Percentiles rank a stretch among this genome's conserved stretches.
These are phyloP conservation scores for Chloroceryle aenea DNA, from an alignment of 2,113 vertebrate species.

Conservation along the genomic window DNA sequence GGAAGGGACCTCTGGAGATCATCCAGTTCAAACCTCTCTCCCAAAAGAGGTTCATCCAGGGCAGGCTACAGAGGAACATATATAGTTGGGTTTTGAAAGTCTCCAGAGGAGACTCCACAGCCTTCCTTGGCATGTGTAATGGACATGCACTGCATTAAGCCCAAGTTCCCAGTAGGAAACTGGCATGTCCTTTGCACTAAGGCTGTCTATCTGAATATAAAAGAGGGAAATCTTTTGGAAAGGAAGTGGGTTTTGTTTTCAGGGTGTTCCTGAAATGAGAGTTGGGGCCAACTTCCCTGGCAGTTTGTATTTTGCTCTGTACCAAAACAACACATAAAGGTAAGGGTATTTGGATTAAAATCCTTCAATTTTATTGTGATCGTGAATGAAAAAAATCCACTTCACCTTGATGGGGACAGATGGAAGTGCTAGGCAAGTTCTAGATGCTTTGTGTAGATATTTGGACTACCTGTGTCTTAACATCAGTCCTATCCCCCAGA, in stretches of 20 bases:
- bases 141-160: background rate
- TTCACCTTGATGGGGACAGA: background rate
- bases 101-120: too few species aligned
- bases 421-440: background rate
- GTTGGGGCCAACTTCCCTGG: background rate
- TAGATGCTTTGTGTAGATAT: background rate
- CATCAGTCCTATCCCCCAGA: background rate
- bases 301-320: background rate
- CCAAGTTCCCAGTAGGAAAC: background rate
- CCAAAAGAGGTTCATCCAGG: too few species aligned
- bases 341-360: background rate
- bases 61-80: too few species aligned
- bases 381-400: background rate
- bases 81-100: too few species aligned
- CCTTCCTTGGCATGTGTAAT: background rate
- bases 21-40: too few species aligned
- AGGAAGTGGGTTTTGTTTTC: background rate
- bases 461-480: background rate
- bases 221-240: background rate
- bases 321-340: background rate
- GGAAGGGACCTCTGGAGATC: too few species aligned
- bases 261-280: background rate
- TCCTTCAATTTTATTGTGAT: background rate
- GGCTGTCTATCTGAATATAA: background rate
- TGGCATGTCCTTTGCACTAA: background rate